Percentiles rank a stretch among this genome's conserved stretches.
Conservation (phyloP, 2,797 vertebrate species). For the Cyclopterus lumpus region DNA sequence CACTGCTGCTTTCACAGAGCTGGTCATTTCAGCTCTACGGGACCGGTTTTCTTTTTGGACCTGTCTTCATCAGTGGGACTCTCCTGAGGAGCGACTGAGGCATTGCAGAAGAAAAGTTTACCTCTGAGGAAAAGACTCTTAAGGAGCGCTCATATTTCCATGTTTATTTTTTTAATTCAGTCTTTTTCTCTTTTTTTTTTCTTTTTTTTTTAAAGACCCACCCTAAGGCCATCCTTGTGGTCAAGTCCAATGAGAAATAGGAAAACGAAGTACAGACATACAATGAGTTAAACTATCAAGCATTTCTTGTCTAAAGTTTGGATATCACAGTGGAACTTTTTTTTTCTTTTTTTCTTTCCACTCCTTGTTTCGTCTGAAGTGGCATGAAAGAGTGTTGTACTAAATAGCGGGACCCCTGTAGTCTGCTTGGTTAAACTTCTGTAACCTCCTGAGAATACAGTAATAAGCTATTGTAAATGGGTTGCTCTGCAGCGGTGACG, state of each 20-base stretch:
- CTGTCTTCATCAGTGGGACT: conserved; percentile 51
- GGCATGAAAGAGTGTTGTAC: conserved; percentile 65
- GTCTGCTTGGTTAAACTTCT: conserved; percentile 66
- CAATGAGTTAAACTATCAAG: conserved; percentile 51
- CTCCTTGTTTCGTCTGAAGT: conserved; percentile 63
- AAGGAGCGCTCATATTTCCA: conserved; percentile 75
- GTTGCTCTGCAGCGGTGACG: conserved; percentile 83
- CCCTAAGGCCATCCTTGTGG: conserved; percentile 58
- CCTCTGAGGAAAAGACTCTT: conserved; percentile 81
- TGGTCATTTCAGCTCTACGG: conserved; percentile 44
- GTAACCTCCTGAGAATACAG: conserved; percentile 65
- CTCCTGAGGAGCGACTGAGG: conserved; percentile 58
- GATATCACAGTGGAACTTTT: conserved; percentile 47
- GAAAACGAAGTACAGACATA: conserved; percentile 41
- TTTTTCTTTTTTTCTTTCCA: conserved; percentile 37
- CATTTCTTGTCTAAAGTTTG: conserved; percentile 61
- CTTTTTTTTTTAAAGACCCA: conserved; percentile 28
- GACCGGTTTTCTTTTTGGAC: conserved; percentile 56
- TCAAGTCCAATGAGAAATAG: conserved; percentile 43
- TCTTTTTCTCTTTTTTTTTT: conserved; percentile 38
- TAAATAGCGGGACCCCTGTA: conserved; percentile 60
- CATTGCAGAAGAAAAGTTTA: conserved; percentile 81
- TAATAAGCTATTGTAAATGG: conserved; percentile 73
- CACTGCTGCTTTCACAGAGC: conserved; percentile 57
- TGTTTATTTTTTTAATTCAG: conserved; percentile 51